Evolutionary conservation across 2,797 vertebrate genomes (phyloP).

Genomic region (Vultur gryphus): DNA sequence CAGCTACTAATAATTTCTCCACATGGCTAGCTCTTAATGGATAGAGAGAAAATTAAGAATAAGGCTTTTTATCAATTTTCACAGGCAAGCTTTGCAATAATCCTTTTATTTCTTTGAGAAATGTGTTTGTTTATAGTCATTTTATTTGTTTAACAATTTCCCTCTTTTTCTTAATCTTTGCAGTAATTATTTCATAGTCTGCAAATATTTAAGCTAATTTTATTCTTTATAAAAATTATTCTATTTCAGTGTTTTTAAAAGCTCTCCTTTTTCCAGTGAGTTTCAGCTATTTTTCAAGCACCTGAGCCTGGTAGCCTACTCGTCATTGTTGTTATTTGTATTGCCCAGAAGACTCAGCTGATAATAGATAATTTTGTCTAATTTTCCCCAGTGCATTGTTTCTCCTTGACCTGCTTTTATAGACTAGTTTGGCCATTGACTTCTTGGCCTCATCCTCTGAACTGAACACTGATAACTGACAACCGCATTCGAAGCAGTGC

Average conservation of each 20-base stretch:
- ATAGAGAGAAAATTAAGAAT: conserved; percentile 58
- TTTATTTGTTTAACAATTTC: conserved; percentile 64
- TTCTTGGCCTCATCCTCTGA: conserved; percentile 18
- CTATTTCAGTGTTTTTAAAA: background rate
- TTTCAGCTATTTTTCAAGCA: background rate
- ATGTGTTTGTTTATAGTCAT: conserved; percentile 59
- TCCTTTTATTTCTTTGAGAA: conserved; percentile 60
- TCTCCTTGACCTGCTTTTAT: conserved; percentile 12
- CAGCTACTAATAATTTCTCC: conserved; percentile 69
- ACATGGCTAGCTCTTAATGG: conserved; percentile 69
- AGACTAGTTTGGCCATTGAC: conserved; percentile 44
- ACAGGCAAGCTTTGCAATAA: conserved; percentile 58
- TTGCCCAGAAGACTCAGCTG: background rate
- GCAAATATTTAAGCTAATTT: background rate
- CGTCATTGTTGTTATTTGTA: background rate
- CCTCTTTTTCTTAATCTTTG: conserved; percentile 30
- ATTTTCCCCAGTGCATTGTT: background rate
- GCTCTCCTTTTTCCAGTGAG: background rate
- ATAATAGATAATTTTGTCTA: background rate
- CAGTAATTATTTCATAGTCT: background rate
- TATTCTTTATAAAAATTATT: background rate
- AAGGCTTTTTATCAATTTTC: conserved; percentile 64
- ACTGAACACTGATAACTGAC: conserved; percentile 23
- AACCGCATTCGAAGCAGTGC: conserved; percentile 40
- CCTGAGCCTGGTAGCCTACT: background rate